These are phyloP conservation scores for Gobio gobio DNA, from an alignment of 2,113 vertebrate species.

Conservation along the genomic window DNA sequence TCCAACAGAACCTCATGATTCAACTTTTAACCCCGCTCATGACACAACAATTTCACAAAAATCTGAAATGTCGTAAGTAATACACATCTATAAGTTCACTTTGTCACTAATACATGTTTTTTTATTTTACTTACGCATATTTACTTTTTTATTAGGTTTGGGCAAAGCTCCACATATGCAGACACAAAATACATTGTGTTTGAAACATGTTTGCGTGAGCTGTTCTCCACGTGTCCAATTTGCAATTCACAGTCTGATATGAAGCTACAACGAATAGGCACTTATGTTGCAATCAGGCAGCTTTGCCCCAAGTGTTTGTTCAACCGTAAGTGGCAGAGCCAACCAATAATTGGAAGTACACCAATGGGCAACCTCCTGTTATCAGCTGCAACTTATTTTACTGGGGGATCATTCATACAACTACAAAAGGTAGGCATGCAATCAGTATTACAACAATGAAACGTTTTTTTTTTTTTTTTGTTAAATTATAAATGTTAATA, in stretches of 20 bases:
- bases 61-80: neutral
- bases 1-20: neutral
- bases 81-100: neutral
- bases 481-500: neutral
- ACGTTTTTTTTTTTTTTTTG: neutral
- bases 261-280: neutral
- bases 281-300: neutral
- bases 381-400: neutral
- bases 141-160: neutral
- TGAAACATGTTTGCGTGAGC: neutral
- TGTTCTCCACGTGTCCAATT: neutral
- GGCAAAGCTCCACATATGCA: neutral
- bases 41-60: neutral
- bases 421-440: neutral
- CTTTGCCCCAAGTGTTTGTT: neutral
- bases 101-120: neutral
- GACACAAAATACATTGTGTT: neutral
- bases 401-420: neutral
- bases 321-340: neutral
- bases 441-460: neutral
- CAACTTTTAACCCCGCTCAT: neutral
- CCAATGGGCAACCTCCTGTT: neutral
- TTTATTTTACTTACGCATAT: neutral
- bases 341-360: conserved; percentile 1
- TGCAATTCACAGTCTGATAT: neutral